Base-by-base conservation (phyloP, 2,888 invertebrate species). In the Cephus runcator region DNA sequence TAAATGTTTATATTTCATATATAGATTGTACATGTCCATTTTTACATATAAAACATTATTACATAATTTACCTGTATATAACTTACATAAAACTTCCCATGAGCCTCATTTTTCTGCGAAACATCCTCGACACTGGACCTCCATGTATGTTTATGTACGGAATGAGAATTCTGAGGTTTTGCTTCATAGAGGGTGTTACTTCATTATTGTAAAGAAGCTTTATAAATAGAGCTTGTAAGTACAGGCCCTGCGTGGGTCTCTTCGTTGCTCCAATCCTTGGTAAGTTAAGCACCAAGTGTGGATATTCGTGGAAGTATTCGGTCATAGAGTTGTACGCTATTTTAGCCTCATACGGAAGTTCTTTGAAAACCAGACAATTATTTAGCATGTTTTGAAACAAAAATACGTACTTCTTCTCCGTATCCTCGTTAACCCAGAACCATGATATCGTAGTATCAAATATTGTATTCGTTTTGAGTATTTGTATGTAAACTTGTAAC, bases 301-400 rank as follows among this genome's bases (percentile, higher is more conserved):
- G 78, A 80, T 87, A 81, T 71, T 80, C 34, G 3, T 76, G 36
- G 11, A 84, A 73, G 35, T 82, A 81, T 31, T 56, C 74, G 23
- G 85, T 77, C 68, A 86, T 73, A 36, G 82, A 74, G 74, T 84
- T 82, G 69, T 85, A 84, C 23, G 80, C 78, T 30, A 78, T 34
- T 80, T 83, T 78, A 34, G 80, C 75, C 9, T 78, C 76, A 69
- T 56, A 12, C 33, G 82, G 35, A 75, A 85, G 75, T 71, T 77
- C 36, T 34, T 85, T 73, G 75, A 79, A 83, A n/a, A 81, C 78
- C 69, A 81, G 56, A 30, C 78, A 79, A 30, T 82, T 77, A 76
- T 78, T 31, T 31, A 31, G 31, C 31, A 31, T 31, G 31, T 81
- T 30, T n/a, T 81, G 78, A 23, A 84, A 73, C 33, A 33, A 3